Conservation (phyloP, 2,797 vertebrate species). For the Hybognathus amarus region DNA sequence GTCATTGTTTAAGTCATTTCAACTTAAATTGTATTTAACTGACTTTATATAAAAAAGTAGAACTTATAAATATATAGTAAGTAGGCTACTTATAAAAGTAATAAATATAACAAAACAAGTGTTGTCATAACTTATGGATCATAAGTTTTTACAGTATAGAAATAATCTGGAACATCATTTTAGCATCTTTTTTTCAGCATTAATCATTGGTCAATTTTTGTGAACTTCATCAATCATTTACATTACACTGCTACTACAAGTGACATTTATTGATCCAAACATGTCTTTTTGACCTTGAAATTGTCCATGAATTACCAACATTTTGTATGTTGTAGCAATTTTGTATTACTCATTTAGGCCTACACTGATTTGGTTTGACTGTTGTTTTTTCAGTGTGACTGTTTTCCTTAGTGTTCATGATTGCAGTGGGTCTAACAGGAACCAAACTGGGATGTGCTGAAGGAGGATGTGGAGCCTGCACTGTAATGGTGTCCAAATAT, state of each 20-base stretch:
- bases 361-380: not conserved
- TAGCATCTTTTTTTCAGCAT: not conserved
- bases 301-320: not conserved
- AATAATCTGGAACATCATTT: not conserved
- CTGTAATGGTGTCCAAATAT: conserved; percentile 92
- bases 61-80: too few relatives aligned
- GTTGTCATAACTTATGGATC: too few relatives aligned
- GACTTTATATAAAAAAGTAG: too few relatives aligned
- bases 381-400: not conserved
- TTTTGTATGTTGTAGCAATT: not conserved
- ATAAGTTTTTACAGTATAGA: not conserved
- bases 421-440: conserved; percentile 88
- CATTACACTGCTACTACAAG: not conserved
- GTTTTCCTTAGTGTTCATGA: conserved; percentile 74
- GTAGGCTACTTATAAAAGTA: too few relatives aligned
- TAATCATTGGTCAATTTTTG: not conserved
- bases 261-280: not conserved
- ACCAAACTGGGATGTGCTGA: conserved; percentile 96
- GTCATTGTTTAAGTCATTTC: too few relatives aligned
- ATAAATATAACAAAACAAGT: too few relatives aligned
- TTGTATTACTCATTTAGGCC: not conserved
- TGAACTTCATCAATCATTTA: conserved; percentile 16
- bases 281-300: not conserved
- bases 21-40: too few relatives aligned
- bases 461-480: conserved; percentile 95